Evolutionary conservation across 2,888 invertebrate species (phyloP).

Genomic region (Caenorhabditis sp.): DNA sequence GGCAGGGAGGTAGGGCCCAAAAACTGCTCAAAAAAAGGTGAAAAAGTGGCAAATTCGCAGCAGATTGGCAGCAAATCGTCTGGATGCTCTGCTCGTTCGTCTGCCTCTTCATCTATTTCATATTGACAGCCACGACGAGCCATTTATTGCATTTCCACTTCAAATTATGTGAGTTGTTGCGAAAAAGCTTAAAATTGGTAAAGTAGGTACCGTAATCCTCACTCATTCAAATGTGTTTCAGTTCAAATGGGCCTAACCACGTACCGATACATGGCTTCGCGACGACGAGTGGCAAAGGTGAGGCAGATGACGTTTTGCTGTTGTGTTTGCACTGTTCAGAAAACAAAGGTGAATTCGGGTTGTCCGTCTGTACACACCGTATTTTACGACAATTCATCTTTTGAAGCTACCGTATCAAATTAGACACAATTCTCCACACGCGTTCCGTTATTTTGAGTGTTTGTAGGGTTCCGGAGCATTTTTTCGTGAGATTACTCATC

Average conservation of each 20-base stretch:
- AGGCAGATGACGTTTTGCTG: background rate
- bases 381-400: background rate
- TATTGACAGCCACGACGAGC: constrained; percentile 44
- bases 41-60: background rate
- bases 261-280: constrained; percentile 58
- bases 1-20: constrained; percentile 15
- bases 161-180: constrained; percentile 58
- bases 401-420: too few species aligned
- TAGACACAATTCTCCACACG: too few species aligned
- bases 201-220: background rate
- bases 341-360: too few species aligned
- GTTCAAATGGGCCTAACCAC: constrained; percentile 58
- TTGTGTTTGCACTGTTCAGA: too few species aligned
- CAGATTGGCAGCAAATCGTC: constrained; percentile 19
- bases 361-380: background rate
- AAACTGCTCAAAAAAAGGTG: background rate
- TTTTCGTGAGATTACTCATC: too few species aligned
- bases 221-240: constrained; percentile 35
- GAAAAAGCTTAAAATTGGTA: too few species aligned
- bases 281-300: constrained; percentile 23
- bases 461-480: background rate
- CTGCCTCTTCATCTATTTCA: constrained; percentile 19
- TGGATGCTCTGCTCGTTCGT: constrained; percentile 24
- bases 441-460: background rate
- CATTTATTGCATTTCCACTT: constrained; percentile 71